A percentile compares a stretch with the other conserved stretches of the same genome.
phyloP scores from a whole-genome alignment of 2,797 vertebrate genomes.

The Coreius guichenoti region DNA sequence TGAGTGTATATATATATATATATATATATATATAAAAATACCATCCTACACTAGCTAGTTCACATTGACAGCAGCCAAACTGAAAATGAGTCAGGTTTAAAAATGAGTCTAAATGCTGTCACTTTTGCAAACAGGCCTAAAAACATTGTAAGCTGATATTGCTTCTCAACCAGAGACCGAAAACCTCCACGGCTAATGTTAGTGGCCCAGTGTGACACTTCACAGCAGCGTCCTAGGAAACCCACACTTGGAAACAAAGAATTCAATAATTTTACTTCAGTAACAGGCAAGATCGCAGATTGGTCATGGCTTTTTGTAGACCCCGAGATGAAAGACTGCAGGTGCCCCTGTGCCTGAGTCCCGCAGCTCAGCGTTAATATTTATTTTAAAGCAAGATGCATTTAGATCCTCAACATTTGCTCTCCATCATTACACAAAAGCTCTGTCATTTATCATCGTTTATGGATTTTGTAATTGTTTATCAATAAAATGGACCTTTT shows the following conservation, averaged over 20 bases:
- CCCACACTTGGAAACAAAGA: not conserved
- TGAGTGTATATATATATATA: no score
- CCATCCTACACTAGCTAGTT: not conserved
- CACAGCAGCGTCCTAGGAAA: not conserved
- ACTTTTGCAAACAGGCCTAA: not conserved
- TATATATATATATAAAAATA: no score
- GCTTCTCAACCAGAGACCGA: not conserved
- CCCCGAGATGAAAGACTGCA: not conserved
- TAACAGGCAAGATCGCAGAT: not conserved
- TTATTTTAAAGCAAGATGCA: constrained; percentile 20
- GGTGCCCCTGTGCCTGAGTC: not conserved
- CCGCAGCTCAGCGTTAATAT: not conserved
- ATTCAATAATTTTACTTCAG: not conserved
- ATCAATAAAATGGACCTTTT: constrained; percentile 43
- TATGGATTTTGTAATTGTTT: constrained; percentile 49
- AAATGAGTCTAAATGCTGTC: no score
- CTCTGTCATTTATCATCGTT: constrained; percentile 33
- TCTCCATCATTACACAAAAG: constrained; percentile 21
- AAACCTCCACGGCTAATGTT: not conserved
- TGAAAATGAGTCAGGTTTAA: not conserved
- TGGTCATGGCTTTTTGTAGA: not conserved
- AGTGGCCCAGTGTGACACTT: not conserved
- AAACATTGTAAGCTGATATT: constrained; percentile 3
- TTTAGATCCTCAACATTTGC: constrained; percentile 25
- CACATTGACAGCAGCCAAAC: not conserved